phyloP scores from a whole-genome alignment of 1,140 invertebrate species.

The Bombus confusus region DNA sequence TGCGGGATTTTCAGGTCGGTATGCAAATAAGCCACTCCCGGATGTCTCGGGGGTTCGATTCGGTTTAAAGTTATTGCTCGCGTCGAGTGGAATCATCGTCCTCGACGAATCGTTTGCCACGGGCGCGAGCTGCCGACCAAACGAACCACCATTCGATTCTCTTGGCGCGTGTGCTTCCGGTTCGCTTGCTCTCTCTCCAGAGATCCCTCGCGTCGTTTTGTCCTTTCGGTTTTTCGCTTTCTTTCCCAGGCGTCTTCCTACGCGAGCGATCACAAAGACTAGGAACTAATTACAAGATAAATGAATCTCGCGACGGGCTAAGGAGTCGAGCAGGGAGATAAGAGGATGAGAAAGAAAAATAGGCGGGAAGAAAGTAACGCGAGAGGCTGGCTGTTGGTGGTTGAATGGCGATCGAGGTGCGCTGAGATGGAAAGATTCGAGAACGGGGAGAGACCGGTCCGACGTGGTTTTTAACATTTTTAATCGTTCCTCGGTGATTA shows the following conservation, averaged over 20 bases:
- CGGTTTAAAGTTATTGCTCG: slow-evolving; percentile 74
- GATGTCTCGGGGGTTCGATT: slow-evolving; percentile 80
- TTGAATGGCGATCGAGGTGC: slow-evolving; percentile 62
- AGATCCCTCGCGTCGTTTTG: neutral
- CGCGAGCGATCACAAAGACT: neutral
- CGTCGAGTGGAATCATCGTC: slow-evolving; percentile 70
- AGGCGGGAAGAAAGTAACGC: slow-evolving; percentile 31
- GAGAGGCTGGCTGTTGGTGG: slow-evolving; percentile 26
- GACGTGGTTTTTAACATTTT: slow-evolving; percentile 43
- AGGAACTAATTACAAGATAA: slow-evolving; percentile 67
- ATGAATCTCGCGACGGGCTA: slow-evolving; percentile 49
- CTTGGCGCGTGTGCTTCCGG: slow-evolving; percentile 14
- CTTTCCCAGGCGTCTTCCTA: neutral
- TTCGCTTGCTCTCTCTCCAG: neutral
- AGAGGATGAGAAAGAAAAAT: slow-evolving; percentile 53
- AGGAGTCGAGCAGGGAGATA: slow-evolving; percentile 45
- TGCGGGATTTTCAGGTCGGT: slow-evolving; percentile 78
- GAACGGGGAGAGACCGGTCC: neutral
- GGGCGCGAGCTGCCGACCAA: slow-evolving; percentile 24
- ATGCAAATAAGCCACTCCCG: slow-evolving; percentile 79
- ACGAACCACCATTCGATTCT: neutral
- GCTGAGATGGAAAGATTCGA: slow-evolving; percentile 50
- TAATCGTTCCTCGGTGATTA: slow-evolving; percentile 38
- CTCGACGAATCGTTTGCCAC: slow-evolving; percentile 61
- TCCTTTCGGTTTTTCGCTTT: neutral